Evolutionary conservation across 2,888 invertebrate genomes (phyloP).

Genomic region (Caenorhabditis wallacei): DNA sequence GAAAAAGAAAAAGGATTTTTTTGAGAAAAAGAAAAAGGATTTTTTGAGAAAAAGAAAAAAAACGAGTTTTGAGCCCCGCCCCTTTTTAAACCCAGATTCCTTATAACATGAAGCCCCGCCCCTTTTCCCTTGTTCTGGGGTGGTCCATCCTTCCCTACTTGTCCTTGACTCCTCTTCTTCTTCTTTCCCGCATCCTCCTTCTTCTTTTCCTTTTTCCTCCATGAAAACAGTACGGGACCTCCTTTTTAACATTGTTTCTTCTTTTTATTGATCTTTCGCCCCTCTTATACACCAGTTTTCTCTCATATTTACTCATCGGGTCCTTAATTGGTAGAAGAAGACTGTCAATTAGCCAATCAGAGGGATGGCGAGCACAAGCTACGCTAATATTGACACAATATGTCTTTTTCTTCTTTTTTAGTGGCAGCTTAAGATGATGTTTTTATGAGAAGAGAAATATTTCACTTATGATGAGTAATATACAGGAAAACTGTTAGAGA

Average conservation of each 20-base stretch:
- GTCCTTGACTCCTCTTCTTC: conserved; percentile 50
- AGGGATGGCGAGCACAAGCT: conserved; percentile 5
- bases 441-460: conserved; percentile 6
- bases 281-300: background rate
- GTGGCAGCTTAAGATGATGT: conserved; percentile 16
- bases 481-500: no score
- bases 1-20: no score
- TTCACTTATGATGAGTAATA: background rate
- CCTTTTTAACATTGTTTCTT: background rate
- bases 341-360: conserved; percentile 55
- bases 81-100: background rate
- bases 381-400: conserved; percentile 52
- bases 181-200: conserved; percentile 6
- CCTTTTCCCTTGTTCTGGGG: background rate
- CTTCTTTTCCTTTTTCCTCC: background rate
- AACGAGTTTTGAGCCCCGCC: no score
- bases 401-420: conserved; percentile 3
- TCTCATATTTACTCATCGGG: conserved; percentile 20
- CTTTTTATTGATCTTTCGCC: background rate
- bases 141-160: conserved; percentile 10
- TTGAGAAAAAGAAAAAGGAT: no score
- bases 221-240: background rate
- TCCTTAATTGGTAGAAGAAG: conserved; percentile 36
- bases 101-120: conserved; percentile 17
- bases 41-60: no score